phyloP scores from a whole-genome alignment of 2,797 vertebrate species.

The Coilia nasus region DNA sequence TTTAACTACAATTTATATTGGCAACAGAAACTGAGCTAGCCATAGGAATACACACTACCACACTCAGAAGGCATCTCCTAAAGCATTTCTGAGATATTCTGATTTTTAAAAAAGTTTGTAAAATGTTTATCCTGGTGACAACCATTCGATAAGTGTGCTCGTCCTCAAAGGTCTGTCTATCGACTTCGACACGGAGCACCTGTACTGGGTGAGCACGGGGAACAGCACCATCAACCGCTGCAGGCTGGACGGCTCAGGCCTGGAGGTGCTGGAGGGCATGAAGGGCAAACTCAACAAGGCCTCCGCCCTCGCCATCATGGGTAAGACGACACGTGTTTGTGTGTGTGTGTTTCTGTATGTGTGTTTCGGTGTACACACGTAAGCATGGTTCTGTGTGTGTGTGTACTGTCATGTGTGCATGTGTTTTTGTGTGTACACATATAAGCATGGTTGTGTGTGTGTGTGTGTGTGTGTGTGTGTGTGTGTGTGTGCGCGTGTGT shows the following conservation, averaged over 20 bases:
- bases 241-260: slow-evolving; percentile 82
- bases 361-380: background rate
- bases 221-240: slow-evolving; percentile 89
- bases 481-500: too few species aligned
- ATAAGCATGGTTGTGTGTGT: too few species aligned
- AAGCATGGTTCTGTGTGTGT: too few species aligned
- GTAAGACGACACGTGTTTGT: slow-evolving; percentile 64
- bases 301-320: slow-evolving; percentile 94
- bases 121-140: too few species aligned
- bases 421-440: too few species aligned
- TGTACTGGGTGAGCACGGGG: slow-evolving; percentile 96
- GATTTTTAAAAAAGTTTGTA: too few species aligned
- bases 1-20: too few species aligned
- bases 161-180: slow-evolving; percentile 84
- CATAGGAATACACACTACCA: too few species aligned
- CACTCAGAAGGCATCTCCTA: too few species aligned
- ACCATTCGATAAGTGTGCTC: background rate
- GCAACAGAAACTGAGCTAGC: too few species aligned
- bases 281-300: slow-evolving; percentile 89
- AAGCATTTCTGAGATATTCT: too few species aligned
- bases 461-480: too few species aligned
- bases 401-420: background rate
- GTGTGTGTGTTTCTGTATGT: background rate
- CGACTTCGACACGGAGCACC: slow-evolving; percentile 84
- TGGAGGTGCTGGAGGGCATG: slow-evolving; percentile 81